phyloP scores from a whole-genome alignment of 2,113 vertebrate genomes.

The Vulpes lagopus region DNA sequence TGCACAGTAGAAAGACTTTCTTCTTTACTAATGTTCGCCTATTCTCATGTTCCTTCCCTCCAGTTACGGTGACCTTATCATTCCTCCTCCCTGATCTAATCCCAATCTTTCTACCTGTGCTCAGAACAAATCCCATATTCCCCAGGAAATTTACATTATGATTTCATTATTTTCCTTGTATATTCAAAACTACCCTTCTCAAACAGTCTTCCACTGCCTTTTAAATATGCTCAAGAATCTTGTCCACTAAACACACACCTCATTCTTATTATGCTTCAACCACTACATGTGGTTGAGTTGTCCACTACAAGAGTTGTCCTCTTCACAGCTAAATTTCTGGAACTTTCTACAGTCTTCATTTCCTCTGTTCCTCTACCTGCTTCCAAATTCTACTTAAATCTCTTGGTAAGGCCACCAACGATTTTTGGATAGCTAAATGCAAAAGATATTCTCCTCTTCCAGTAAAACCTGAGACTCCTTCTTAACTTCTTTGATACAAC shows the following conservation, averaged over 20 bases:
- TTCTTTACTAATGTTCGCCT: background rate
- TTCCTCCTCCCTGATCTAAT: background rate
- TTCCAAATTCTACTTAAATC: slow-evolving; percentile 57
- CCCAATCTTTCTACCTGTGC: background rate
- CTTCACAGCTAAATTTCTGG: background rate
- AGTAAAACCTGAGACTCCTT: background rate
- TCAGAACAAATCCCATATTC: background rate
- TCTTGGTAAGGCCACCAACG: background rate
- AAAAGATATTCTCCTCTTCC: background rate
- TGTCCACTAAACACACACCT: background rate
- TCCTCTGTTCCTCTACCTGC: slow-evolving; percentile 13
- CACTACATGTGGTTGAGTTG: background rate
- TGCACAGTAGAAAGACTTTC: background rate
- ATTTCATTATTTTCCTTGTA: background rate
- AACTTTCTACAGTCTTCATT: background rate
- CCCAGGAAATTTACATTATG: background rate
- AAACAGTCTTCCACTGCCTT: slow-evolving; percentile 6
- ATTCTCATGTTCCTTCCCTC: background rate
- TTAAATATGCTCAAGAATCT: background rate
- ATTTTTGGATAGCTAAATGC: background rate
- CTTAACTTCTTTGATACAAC: background rate
- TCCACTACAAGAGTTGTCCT: no score
- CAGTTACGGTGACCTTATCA: background rate
- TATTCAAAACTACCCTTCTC: slow-evolving; percentile 34
- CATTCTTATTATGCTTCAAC: background rate